A percentile compares a stretch with the other conserved stretches of the same genome.
Conservation (phyloP, 2,113 vertebrate genomes). For the Amia ocellicauda region DNA sequence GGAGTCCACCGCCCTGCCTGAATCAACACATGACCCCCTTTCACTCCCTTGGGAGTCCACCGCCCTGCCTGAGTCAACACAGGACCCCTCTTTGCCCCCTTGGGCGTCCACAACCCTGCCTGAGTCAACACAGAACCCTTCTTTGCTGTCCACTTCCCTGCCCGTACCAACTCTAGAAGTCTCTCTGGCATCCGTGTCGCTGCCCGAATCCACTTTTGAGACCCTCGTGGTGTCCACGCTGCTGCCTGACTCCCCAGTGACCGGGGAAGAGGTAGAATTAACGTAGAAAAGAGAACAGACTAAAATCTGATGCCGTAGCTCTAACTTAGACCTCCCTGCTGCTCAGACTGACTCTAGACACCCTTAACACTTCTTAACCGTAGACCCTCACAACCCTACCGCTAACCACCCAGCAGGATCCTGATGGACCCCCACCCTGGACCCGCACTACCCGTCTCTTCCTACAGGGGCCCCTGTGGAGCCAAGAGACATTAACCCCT, state of each 20-base stretch:
- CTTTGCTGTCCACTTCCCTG: constrained; percentile 14
- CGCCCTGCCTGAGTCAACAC: too few species aligned
- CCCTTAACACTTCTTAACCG: constrained; percentile 42
- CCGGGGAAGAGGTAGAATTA: constrained; percentile 58
- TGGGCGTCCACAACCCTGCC: too few species aligned
- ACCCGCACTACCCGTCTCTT: constrained; percentile 6
- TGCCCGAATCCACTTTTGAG: background rate
- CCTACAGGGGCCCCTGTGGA: constrained; percentile 26
- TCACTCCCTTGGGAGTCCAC: too few species aligned
- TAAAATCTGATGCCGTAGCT: constrained; percentile 17
- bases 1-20: constrained; percentile 18
- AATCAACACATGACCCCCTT: constrained; percentile 6
- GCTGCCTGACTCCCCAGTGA: constrained; percentile 38
- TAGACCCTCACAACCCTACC: constrained; percentile 31
- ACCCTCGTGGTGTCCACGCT: background rate
- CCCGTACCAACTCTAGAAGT: constrained; percentile 26
- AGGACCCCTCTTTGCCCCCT: too few species aligned
- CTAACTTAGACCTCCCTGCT: background rate
- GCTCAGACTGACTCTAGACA: constrained; percentile 12
- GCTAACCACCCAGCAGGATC: constrained; percentile 14
- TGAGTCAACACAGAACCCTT: too few species aligned
- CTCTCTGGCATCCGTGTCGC: too few species aligned
- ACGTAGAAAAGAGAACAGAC: constrained; percentile 16
- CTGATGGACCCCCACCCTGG: background rate
- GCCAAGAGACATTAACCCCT: constrained; percentile 29